A percentile compares a stretch with the other conserved stretches of the same genome.
Evolutionary conservation across 1,140 invertebrate genomes (phyloP).

Genomic region (Vanessa tameamea): DNA sequence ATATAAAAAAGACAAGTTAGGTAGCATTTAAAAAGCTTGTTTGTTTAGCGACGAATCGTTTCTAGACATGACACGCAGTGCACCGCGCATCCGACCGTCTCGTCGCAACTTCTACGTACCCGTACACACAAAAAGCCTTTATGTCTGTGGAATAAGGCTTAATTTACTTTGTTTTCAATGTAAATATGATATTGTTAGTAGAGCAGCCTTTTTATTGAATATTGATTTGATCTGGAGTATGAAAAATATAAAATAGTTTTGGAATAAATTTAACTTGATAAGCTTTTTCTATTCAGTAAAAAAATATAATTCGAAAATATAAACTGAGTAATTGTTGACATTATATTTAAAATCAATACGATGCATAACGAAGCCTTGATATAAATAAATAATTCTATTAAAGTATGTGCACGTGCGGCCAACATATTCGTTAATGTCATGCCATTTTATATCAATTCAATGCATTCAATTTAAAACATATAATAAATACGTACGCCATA

Average conservation of each 20-base stretch:
- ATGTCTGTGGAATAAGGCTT: slow-evolving; percentile 5
- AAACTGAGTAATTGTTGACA: too few species aligned
- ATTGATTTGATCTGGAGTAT: slow-evolving; percentile 48
- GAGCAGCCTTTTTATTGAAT: slow-evolving; percentile 39
- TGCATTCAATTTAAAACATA: slow-evolving; percentile 37
- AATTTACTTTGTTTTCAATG: slow-evolving; percentile 18
- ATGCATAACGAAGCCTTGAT: neutral
- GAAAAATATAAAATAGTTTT: slow-evolving; percentile 25
- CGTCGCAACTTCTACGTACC: neutral
- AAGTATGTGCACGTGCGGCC: slow-evolving; percentile 10
- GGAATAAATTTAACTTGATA: neutral
- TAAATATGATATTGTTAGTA: slow-evolving; percentile 17
- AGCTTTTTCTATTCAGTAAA: neutral
- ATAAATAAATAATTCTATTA: slow-evolving; percentile 6
- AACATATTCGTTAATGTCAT: slow-evolving; percentile 31
- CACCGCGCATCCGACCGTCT: slow-evolving; percentile 54
- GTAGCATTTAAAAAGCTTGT: slow-evolving; percentile 80
- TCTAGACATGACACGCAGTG: slow-evolving; percentile 71
- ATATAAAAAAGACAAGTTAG: slow-evolving; percentile 80
- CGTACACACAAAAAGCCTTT: slow-evolving; percentile 13
- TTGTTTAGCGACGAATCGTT: slow-evolving; percentile 76
- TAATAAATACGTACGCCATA: slow-evolving; percentile 27
- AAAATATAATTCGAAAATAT: neutral
- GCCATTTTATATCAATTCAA: slow-evolving; percentile 39
- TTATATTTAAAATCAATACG: neutral